Evolutionary conservation across 1,140 invertebrate species (phyloP), one percentile per base, ranked within the genome.

Genomic region (Trinorchestia longiramus): DNA sequence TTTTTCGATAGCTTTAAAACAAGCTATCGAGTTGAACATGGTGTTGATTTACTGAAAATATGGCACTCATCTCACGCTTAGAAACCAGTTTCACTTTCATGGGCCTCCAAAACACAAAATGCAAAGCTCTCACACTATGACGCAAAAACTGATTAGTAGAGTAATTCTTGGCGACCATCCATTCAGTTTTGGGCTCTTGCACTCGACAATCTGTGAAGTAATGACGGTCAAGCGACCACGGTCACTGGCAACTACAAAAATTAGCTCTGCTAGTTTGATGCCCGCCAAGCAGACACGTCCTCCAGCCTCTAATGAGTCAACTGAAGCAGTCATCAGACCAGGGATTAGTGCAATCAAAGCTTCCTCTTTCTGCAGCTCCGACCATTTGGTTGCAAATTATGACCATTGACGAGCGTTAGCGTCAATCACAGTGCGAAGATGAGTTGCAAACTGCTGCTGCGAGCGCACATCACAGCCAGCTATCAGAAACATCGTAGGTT

Each of bases 381-480:
- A 42, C 41, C 88, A 91, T 91, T 91, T 91, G 88, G 88, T 44
- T 28, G 4, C 88, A 91, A 91, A 91, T 91, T 91, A 91, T 91
- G 88, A 43, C 43, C 88, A 91, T 91, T 42, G 88, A 43, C 41
- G 41, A 43, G 11, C 88, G 41, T 91, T 91, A 91, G 88, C 88
- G 88, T 91, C 88, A 91, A 91, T 91, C 88, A 91, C 6, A 43
- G 88, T 28, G 36, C 15, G 62, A 77, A 77, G 62, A 77, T 77
- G 62, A 77, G 62, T 77, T 77, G 62, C 28, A 28, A 77, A 36
- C 62, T 19, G 62, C 28, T 77, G 28, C 62, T 23, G 62, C 28
- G 1, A 3, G 62, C 8, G 36, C 62, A 3, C 28, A 3, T 11
- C 62, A 28, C 62, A 19, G 62, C 47, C 47, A 19, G 19, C 47